A percentile compares a stretch with the other conserved stretches of the same genome.
These are phyloP conservation scores for Crocidura indochinensis DNA, from an alignment of 2,797 vertebrate genomes.

Conservation along the genomic window DNA sequence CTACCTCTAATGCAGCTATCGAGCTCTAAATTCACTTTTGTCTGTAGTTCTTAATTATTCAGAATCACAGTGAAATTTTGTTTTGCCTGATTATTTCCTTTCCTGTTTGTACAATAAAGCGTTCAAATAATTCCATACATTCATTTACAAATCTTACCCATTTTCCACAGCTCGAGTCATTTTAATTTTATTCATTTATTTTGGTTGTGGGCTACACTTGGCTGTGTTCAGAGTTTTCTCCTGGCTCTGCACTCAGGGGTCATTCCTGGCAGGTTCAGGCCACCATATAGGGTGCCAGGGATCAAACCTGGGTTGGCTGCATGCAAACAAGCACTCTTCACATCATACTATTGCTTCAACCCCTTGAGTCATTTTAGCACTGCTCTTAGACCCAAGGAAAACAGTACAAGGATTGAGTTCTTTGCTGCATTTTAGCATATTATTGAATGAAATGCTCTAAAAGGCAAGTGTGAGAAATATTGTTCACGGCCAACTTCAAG, in stretches of 20 bases:
- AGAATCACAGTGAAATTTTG: conserved; percentile 74
- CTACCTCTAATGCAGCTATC: conserved; percentile 59
- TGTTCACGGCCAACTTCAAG: conserved; percentile 12
- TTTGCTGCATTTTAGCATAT: conserved; percentile 55
- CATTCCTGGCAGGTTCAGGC: too few species aligned
- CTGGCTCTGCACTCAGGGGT: too few species aligned
- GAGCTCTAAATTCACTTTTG: conserved; percentile 71
- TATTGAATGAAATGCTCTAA: neutral
- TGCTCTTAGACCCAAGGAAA: conserved; percentile 69
- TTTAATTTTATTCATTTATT: too few species aligned
- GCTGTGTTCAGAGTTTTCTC: too few species aligned
- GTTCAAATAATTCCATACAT: conserved; percentile 70
- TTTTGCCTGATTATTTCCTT: conserved; percentile 73
- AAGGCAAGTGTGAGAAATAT: conserved; percentile 48
- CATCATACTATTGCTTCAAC: too few species aligned
- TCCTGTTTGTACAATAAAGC: conserved; percentile 52
- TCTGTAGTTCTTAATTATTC: conserved; percentile 72
- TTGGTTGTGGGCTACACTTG: too few species aligned
- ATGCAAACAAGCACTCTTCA: too few species aligned
- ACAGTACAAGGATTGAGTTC: conserved; percentile 52
- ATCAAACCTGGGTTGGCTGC: too few species aligned
- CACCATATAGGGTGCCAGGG: too few species aligned
- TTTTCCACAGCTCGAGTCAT: conserved; percentile 73
- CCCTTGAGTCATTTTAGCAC: conserved; percentile 47
- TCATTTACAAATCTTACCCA: conserved; percentile 73